A percentile compares a stretch with the other conserved stretches of the same genome.
Evolutionary conservation across 1,140 invertebrate genomes (phyloP).

Genomic region (Tribolium castaneum): DNA sequence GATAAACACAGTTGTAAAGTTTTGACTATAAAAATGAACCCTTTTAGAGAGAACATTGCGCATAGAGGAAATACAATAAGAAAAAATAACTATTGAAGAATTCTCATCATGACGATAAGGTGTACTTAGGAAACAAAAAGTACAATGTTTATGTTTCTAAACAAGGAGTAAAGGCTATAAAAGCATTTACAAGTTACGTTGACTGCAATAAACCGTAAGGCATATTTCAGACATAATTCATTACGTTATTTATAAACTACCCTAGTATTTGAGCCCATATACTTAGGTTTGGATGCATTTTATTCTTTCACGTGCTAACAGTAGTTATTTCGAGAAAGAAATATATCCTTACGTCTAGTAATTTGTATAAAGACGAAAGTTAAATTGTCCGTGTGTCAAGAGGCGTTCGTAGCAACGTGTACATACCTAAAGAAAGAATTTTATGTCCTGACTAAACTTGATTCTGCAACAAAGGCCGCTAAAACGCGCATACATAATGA

Average conservation of each 20-base stretch:
- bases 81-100: constrained; percentile 19
- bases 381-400: constrained; percentile 36
- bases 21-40: background rate
- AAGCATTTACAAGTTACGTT: constrained; percentile 39
- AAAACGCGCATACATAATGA: constrained; percentile 25
- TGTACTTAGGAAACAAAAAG: constrained; percentile 32
- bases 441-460: constrained; percentile 38
- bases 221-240: constrained; percentile 37
- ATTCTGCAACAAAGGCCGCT: constrained; percentile 26
- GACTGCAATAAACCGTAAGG: constrained; percentile 32
- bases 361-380: constrained; percentile 37
- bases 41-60: background rate
- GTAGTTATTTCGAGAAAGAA: constrained; percentile 30
- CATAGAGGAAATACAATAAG: background rate
- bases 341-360: constrained; percentile 22
- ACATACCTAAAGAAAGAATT: constrained; percentile 34
- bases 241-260: constrained; percentile 38
- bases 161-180: constrained; percentile 37
- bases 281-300: constrained; percentile 9
- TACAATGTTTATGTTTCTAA: constrained; percentile 28
- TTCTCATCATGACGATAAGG: constrained; percentile 15
- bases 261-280: constrained; percentile 35
- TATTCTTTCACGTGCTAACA: constrained; percentile 33
- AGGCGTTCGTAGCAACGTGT: constrained; percentile 29
- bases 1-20: background rate